Evolutionary conservation across 2,888 invertebrate species (phyloP).

Genomic region (Geophilus truncorum): DNA sequence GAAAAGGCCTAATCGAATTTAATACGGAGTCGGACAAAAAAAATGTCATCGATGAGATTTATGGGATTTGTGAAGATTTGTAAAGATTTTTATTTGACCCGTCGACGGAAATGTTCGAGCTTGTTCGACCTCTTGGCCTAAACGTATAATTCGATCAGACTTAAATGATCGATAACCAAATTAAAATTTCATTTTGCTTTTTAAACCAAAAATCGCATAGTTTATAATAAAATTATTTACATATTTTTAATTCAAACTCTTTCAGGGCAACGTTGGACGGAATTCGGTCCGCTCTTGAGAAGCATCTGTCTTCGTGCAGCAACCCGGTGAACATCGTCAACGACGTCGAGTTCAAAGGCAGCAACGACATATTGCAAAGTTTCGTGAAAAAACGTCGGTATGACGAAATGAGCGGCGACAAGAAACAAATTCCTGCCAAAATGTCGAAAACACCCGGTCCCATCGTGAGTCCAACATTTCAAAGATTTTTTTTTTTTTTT

Average conservation of each 20-base stretch:
- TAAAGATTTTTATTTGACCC: no score
- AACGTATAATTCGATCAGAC: no score
- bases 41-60: no score
- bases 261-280: slow-evolving; percentile 20
- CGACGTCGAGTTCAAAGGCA: slow-evolving; percentile 28
- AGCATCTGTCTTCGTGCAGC: slow-evolving; percentile 29
- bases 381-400: slow-evolving; percentile 30
- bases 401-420: neutral
- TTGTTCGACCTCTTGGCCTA: no score
- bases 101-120: no score
- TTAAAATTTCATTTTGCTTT: no score
- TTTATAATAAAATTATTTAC: neutral
- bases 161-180: no score
- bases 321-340: slow-evolving; percentile 20
- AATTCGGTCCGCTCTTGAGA: slow-evolving; percentile 28
- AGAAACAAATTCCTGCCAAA: slow-evolving; percentile 13
- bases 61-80: no score
- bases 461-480: neutral
- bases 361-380: slow-evolving; percentile 29
- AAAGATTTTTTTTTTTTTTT: neutral
- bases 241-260: no score
- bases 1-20: no score
- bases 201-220: neutral
- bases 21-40: no score
- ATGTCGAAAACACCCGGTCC: neutral